Conservation (phyloP, 1,140 invertebrate species). For the Trichonephila clavata region DNA sequence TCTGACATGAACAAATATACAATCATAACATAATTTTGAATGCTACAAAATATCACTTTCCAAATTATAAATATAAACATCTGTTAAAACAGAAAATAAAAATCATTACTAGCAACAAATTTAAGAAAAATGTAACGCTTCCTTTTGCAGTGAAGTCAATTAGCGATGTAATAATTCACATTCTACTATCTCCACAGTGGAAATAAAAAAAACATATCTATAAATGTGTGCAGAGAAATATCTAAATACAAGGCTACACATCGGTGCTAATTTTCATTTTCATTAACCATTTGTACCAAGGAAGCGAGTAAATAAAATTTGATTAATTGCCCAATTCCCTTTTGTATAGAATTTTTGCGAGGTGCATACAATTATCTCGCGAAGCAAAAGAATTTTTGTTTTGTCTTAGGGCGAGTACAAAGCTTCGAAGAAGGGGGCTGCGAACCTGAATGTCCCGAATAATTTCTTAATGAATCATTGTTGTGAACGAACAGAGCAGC, state of each 20-base stretch:
- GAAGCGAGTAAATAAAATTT: constrained; percentile 51
- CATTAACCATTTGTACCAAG: constrained; percentile 41
- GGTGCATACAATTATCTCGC: constrained; percentile 59
- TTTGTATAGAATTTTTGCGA: constrained; percentile 61
- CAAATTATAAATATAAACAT: no score
- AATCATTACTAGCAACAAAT: no score
- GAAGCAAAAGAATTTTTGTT: constrained; percentile 54
- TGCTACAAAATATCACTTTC: no score
- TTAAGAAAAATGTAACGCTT: no score
- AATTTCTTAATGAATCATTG: constrained; percentile 74
- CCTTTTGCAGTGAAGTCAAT: no score
- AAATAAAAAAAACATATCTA: no score
- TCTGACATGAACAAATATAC: no score
- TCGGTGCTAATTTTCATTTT: constrained; percentile 23
- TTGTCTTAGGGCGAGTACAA: constrained; percentile 30
- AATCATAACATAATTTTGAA: no score
- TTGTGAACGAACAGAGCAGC: background rate
- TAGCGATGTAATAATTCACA: no score
- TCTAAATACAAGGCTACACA: background rate
- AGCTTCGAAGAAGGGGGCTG: background rate
- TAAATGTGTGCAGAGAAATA: background rate
- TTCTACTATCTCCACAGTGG: no score
- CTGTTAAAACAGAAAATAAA: no score
- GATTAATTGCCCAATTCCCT: constrained; percentile 64
- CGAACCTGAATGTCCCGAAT: constrained; percentile 11